Base-by-base conservation (phyloP, 2,888 invertebrate species). In the Zeuzera pyrina region DNA sequence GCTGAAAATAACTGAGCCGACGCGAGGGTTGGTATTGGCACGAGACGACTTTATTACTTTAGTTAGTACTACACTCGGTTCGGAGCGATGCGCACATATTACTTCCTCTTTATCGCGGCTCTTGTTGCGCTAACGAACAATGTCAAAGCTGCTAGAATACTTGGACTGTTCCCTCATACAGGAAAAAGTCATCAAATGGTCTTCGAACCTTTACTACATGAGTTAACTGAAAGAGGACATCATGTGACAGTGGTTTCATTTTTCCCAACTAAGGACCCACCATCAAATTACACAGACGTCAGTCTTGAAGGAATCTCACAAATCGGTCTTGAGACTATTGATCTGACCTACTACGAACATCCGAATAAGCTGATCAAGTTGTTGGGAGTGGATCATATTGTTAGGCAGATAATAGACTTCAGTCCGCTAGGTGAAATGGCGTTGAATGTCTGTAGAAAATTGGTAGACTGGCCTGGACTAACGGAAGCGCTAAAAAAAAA, bases 111-210 rank as follows among this genome's bases (percentile, higher is more conserved):
- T 36, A 41, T 59, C 38, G 38, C 41, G 26, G 49, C 51, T 30
- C 34, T 63, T 23, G 33, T 65, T 30, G 47, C 63, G 40, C 42
- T 65, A 30, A 40, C 48, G 12, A 46, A 57, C 39, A 33, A 66
- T 55, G 68, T 45, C 2, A 39, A 56, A 36, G 39, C 73, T 31
- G 83, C 77, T 29, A 83, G 84, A 26, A 84, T 89, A 31, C 72
- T 89, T 26, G 87, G 84, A 2, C 57, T 88, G 0, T 88, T 89
- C 47, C 85, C 86, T 0, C 84, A 88, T 47, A 76, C 83, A 0
- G 87, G 87, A 0, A 85, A 84, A 37, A 89, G 89, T 44, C 90
- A 90, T 47, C 88, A 87, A 45, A 78, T 85, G 57, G 86, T 88
- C 1, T 88, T 87, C 53, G 78, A 85, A 27, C 84, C 85, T 0